Conservation (phyloP, 2,113 vertebrate species). For the Ammodytes marinus region DNA sequence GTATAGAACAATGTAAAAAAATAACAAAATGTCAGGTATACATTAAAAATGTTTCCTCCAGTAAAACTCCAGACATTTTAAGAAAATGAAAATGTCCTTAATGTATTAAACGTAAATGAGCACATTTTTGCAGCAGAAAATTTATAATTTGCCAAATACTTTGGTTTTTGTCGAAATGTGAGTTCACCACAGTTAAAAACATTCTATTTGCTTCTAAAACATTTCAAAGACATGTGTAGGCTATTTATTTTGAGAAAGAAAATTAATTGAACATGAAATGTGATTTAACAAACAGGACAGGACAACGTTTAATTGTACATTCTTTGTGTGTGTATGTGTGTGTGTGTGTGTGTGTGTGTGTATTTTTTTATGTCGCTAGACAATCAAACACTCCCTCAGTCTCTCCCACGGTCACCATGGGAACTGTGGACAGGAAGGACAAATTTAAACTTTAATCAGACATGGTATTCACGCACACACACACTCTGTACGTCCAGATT, state of each 20-base stretch:
- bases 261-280: neutral
- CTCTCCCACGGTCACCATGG: slow-evolving; percentile 58
- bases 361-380: neutral
- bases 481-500: slow-evolving; percentile 9
- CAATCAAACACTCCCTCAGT: slow-evolving; percentile 35
- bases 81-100: too few species aligned
- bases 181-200: too few species aligned
- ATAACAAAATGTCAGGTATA: neutral
- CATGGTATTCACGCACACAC: slow-evolving; percentile 26
- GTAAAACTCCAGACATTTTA: too few species aligned
- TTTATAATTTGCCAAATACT: too few species aligned
- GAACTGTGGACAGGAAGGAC: slow-evolving; percentile 61
- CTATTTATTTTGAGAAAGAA: neutral
- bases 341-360: slow-evolving; percentile 23
- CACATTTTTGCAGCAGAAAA: too few species aligned
- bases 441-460: slow-evolving; percentile 57
- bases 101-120: too few species aligned
- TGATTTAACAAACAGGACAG: neutral
- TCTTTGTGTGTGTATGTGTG: slow-evolving; percentile 16
- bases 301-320: neutral
- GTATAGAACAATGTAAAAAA: neutral
- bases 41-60: too few species aligned
- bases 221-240: too few species aligned
- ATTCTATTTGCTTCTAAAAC: too few species aligned
- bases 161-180: too few species aligned